These are phyloP conservation scores for Polypterus bichir DNA, from an alignment of 2,113 vertebrate species.

Conservation along the genomic window DNA sequence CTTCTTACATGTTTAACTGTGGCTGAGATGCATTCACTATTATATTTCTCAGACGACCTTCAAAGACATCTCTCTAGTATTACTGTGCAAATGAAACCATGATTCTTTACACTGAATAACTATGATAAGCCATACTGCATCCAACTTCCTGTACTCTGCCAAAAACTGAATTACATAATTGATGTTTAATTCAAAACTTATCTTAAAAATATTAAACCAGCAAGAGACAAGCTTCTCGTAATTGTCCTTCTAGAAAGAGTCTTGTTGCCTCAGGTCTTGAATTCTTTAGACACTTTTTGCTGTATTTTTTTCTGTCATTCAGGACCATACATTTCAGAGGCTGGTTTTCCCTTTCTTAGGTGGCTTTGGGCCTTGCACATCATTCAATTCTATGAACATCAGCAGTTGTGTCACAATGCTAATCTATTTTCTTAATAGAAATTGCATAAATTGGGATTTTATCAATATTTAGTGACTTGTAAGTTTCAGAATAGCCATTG, in stretches of 20 bases:
- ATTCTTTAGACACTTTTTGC: not conserved
- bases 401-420: too few species aligned
- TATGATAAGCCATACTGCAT: not conserved
- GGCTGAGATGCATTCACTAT: not conserved
- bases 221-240: not conserved
- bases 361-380: too few species aligned
- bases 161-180: not conserved
- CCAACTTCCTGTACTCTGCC: conserved; percentile 1
- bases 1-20: not conserved
- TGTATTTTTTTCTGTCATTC: not conserved
- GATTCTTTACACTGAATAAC: not conserved
- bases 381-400: too few species aligned
- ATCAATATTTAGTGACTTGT: too few species aligned
- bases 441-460: too few species aligned
- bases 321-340: too few species aligned
- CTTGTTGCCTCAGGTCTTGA: not conserved
- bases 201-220: not conserved
- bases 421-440: too few species aligned
- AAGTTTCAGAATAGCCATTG: too few species aligned
- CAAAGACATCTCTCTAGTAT: not conserved
- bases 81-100: not conserved
- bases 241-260: conserved; percentile 1
- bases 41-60: not conserved
- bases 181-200: not conserved
- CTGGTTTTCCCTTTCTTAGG: too few species aligned